Base-by-base conservation (phyloP, 2,113 vertebrate species). In the Dasyprocta punctata region DNA sequence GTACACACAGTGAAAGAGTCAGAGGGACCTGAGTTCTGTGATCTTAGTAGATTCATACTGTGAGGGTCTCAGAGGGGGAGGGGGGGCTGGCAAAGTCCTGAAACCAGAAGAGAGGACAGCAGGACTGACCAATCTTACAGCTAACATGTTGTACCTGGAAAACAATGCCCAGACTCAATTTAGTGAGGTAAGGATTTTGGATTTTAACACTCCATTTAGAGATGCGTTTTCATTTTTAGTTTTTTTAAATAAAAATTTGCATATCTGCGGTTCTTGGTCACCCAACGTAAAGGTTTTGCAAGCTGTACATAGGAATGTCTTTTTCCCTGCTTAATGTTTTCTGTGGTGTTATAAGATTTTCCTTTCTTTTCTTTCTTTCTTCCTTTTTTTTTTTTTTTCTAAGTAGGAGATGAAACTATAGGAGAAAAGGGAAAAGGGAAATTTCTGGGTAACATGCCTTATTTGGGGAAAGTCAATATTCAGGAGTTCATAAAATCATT, bases 131-230 rank as follows among this genome's bases (percentile, higher is more conserved):
- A 99, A 99, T 98, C 99, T 99, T 98, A 99, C 99, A 98, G 99
- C 99, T 99, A 99, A 99, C 99, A 99, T 99, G 99, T 99, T 99
- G 99, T 99, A 99, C 99, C 99, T 99, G 98, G 99, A 99, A 99
- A 99, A 99, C 98, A 99, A 99, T 98, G 98, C 99, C 98, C 99
- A 99, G 96, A 98, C 99, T 97, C 99, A 99, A 87, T 99, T 99
- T 99, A 99, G 98, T 96, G 99, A 99, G 99, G 99, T 99, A 99
- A 99, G 99, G 97, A 97, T 71, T 98, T 97, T 89, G 98, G 97
- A 98, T 97, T 98, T 98, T 90, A 90, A 92, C 85, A 97, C 47
- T 96, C 61, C 33, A 94, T 73, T 47, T 94, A 87, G 94, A 97
- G 92, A 86, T 97, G 88, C 38, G 90, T 90, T 90, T 86, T 92